phyloP scores from a whole-genome alignment of 2,888 invertebrate genomes.

The Cantharis rustica region DNA sequence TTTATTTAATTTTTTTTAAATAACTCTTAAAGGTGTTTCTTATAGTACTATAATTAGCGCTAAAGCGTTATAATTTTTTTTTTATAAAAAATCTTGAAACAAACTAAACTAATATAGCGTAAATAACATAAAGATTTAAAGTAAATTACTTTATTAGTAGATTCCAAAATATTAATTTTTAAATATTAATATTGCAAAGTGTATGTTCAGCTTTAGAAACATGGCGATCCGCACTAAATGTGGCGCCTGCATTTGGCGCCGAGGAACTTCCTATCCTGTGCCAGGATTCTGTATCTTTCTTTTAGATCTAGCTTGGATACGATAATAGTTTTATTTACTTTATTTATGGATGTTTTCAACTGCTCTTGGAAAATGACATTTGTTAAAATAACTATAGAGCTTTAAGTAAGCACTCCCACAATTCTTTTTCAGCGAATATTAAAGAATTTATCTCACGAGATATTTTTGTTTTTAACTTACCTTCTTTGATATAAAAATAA shows the following conservation, averaged over 20 bases:
- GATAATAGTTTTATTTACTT: slow-evolving; percentile 54
- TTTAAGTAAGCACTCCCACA: not conserved
- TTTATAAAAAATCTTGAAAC: not conserved
- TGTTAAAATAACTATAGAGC: slow-evolving; percentile 50
- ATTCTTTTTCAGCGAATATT: not conserved
- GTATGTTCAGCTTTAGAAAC: slow-evolving; percentile 17
- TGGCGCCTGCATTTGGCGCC: slow-evolving; percentile 43
- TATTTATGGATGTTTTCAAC: slow-evolving; percentile 57
- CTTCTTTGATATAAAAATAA: not conserved
- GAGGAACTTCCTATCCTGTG: slow-evolving; percentile 38
- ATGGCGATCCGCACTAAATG: slow-evolving; percentile 30
- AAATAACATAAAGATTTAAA: not conserved
- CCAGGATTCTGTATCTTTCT: slow-evolving; percentile 35
- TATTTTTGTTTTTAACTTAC: not conserved
- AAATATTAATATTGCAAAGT: not conserved
- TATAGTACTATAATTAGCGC: not conserved
- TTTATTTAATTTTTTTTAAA: not conserved
- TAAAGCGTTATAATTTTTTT: not conserved
- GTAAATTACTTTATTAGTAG: not conserved
- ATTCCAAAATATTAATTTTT: not conserved
- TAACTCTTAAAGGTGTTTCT: no score
- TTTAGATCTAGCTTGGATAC: slow-evolving; percentile 34
- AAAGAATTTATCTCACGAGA: not conserved
- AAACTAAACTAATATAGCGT: not conserved
- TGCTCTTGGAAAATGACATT: slow-evolving; percentile 53